Evolutionary conservation across 2,888 invertebrate species (phyloP).

Genomic region (Athetis lepigone): DNA sequence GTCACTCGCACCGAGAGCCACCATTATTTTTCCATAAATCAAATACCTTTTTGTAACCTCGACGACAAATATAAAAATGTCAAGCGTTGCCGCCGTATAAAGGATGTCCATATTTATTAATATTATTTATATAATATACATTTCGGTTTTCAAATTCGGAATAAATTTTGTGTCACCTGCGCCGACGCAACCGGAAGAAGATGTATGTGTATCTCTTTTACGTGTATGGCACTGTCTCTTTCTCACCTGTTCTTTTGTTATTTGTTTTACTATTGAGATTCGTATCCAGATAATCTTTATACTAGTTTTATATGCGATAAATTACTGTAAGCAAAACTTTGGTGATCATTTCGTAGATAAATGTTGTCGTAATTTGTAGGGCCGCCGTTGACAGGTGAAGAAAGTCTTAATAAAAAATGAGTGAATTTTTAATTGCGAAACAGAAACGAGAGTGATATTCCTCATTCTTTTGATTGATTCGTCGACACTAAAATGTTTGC

Average conservation of each 20-base stretch:
- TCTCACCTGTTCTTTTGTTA: conserved; percentile 77
- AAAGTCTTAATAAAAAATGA: conserved; percentile 56
- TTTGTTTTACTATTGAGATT: conserved; percentile 86
- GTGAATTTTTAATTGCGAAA: conserved; percentile 27
- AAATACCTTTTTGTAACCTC: conserved; percentile 82
- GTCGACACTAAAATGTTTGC: too few relatives aligned
- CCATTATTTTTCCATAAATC: conserved; percentile 88
- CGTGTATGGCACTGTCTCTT: conserved; percentile 70
- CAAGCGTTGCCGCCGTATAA: conserved; percentile 86
- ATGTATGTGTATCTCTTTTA: conserved; percentile 66
- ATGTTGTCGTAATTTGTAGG: conserved; percentile 81
- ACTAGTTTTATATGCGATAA: conserved; percentile 88
- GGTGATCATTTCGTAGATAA: conserved; percentile 82
- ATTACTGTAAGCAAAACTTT: conserved; percentile 79
- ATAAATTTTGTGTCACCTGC: conserved; percentile 91
- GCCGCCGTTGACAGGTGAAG: conserved; percentile 83
- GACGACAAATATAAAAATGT: conserved; percentile 90
- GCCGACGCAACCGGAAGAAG: conserved; percentile 88
- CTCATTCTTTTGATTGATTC: not conserved
- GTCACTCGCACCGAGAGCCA: conserved; percentile 68
- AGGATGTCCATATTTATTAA: conserved; percentile 90
- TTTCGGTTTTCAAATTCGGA: conserved; percentile 90
- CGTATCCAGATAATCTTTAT: conserved; percentile 86
- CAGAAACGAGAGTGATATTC: conserved; percentile 11
- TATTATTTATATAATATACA: conserved; percentile 89